Evolutionary conservation across 2,113 vertebrate species (phyloP).

Genomic region (Pterocles gutturalis): DNA sequence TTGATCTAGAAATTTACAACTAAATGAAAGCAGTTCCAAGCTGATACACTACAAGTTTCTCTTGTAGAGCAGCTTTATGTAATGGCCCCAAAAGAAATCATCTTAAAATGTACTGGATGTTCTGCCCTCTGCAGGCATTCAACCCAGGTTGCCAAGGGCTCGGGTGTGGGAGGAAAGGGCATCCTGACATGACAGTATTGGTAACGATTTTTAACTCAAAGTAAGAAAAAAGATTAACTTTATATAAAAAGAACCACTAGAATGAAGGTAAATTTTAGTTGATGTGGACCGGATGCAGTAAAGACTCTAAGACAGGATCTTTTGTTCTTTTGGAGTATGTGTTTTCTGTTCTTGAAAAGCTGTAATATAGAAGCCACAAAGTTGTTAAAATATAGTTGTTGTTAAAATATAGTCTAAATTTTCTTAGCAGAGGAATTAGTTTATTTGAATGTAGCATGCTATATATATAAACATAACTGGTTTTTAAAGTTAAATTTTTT

Average conservation of each 20-base stretch:
- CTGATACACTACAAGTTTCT: background rate
- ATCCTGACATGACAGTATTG: background rate
- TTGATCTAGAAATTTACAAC: background rate
- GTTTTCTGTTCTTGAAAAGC: background rate
- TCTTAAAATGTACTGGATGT: background rate
- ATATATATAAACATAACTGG: slow-evolving; percentile 63
- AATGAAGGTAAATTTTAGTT: background rate
- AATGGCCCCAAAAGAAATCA: background rate
- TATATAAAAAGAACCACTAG: background rate
- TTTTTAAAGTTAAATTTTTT: slow-evolving; percentile 3
- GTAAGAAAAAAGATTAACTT: background rate
- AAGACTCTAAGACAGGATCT: background rate
- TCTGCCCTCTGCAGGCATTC: background rate
- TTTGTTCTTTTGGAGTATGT: background rate
- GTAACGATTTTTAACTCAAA: background rate
- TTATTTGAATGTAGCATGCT: slow-evolving; percentile 71
- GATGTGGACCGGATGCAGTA: background rate
- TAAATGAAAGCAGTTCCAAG: background rate
- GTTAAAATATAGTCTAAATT: background rate
- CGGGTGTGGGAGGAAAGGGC: background rate
- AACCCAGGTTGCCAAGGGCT: background rate
- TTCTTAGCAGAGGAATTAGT: slow-evolving; percentile 55
- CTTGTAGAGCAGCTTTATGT: background rate
- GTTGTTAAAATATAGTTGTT: background rate
- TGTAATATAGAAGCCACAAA: background rate